Conservation (phyloP, 2,888 invertebrate genomes). For the Nipponacmea schrenckii region DNA sequence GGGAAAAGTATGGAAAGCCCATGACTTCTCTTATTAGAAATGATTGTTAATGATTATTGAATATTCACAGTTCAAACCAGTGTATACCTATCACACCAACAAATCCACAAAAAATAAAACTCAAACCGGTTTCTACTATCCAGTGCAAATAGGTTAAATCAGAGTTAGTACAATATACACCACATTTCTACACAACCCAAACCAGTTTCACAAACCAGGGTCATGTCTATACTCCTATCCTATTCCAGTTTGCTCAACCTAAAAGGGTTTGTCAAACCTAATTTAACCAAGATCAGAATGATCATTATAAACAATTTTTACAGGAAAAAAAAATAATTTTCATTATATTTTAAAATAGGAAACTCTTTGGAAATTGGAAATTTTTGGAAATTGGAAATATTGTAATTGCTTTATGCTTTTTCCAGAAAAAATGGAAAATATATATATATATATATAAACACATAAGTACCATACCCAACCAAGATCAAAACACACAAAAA, state of each 20-base stretch:
- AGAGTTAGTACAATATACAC: neutral
- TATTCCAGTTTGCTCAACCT: too few relatives aligned
- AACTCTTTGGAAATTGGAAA: neutral
- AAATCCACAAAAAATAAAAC: constrained; percentile 1
- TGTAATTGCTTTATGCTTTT: neutral
- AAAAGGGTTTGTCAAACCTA: too few relatives aligned
- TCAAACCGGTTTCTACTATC: neutral
- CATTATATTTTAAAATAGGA: neutral
- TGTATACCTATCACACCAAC: neutral
- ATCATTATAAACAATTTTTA: too few relatives aligned
- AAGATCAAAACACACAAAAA: neutral
- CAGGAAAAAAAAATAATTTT: too few relatives aligned
- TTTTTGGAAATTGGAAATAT: neutral
- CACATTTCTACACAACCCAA: constrained; percentile 1
- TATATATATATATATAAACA: neutral
- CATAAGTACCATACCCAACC: neutral
- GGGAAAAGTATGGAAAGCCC: too few relatives aligned
- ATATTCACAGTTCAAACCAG: too few relatives aligned
- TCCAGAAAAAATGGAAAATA: neutral
- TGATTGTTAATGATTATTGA: too few relatives aligned
- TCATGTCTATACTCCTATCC: too few relatives aligned
- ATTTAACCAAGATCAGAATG: too few relatives aligned
- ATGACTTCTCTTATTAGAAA: too few relatives aligned
- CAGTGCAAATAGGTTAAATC: neutral
- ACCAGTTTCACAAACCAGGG: constrained; percentile 1